Evolutionary conservation across 2,797 vertebrate species (phyloP), one percentile per base, ranked within the genome.

Genomic region (Cossypha caffra): DNA sequence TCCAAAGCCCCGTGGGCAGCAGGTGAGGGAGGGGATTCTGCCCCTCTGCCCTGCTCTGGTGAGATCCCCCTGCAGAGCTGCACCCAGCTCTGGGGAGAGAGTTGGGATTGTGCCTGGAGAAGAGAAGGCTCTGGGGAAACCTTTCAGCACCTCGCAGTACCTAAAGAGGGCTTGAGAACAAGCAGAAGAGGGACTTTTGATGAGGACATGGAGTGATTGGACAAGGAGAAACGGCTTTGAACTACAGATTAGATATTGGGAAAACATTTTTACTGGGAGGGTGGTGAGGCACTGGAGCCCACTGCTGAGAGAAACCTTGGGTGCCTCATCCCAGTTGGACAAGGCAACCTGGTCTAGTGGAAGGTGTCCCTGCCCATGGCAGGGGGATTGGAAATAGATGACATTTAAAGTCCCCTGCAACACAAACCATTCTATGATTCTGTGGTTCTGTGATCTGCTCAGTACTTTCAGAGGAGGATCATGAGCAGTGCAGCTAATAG

Each of bases 1-100:
- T 2, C 31, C 40, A 48, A 4, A 88, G 10, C 25, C 23, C 8
- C 0, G 0, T 29, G 26, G 50, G 50, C 50, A 51, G 50, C 55
- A 43, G 23, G n/a, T 23, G 9, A 83, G n/a, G 24, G 57, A 63
- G 20, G 4, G 15, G 15, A 51, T 35, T 58, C 57, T 69, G 19
- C 14, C n/a, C n/a, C 10, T 37, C n/a, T 62, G 21, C 23, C 37
- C 55, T 35, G 16, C 54, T 47, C 25, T 68, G 2, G 0, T 50
- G n/a, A 63, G 13, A 57, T 5, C 16, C 13, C 42, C 5, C 19
- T 11, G 11, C 13, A 31, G 8, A 4, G 16, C 55, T 81, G 35
- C 16, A 42, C 10, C 40, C 52, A 61, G 31, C 35, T 37, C 18
- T 48, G 26, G 28, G 6, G 45, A 31, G 63, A 63, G 16, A 71